Base-by-base conservation (phyloP, 2,113 vertebrate genomes). In the Otis tarda region DNA sequence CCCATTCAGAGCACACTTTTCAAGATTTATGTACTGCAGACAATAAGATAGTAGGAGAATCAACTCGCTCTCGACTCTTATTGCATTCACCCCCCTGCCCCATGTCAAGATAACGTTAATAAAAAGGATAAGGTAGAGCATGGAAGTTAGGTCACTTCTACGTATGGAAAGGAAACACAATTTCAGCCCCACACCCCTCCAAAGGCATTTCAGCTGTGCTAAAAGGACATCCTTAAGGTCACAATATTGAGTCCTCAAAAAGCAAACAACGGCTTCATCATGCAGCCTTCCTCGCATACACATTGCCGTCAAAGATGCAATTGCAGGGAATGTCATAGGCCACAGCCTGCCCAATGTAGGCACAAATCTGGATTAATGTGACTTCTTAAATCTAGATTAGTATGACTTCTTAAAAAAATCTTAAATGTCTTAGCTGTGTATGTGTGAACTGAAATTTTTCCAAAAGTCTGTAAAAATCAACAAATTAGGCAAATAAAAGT, bases 11-110 rank as follows among this genome's bases (percentile, higher is more conserved):
- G 95, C 94, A 96, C 96, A 96, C 59, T 96, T 94, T 82, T 59
- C 83, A 80, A 84, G 94, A 97, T 96, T 94, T 96, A 96, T 95
- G 89, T 92, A 95, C 94, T 96, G 91, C 96, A 94, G 96, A 85
- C 94, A 91, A 65, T 85, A 57, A 94, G 96, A 89, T 33, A 96
- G 83, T 74, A 80, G 74, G 65, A 87, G 93, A 94, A 89, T 56
- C 94, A 85, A 83, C 89, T 89, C 30, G 16, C 9, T 7, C 87
- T 70, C 9, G 0, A 37, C 87, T 89, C 5, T 3, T 73, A 89
- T 85, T 35, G 83, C 77, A 87, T 82, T 73, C 87, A 50, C 31
- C 23, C 85, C 85, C 60, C 67, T 16, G n/a, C 82, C 91, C 92
- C 57, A 3, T 2, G 39, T 67, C 35, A 57, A 73, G 69, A 69